These are phyloP conservation scores for Aurelia sp. DNA, from an alignment of 30 jellyfish, hydroid and myxozoan genomes.

Conservation along the genomic window DNA sequence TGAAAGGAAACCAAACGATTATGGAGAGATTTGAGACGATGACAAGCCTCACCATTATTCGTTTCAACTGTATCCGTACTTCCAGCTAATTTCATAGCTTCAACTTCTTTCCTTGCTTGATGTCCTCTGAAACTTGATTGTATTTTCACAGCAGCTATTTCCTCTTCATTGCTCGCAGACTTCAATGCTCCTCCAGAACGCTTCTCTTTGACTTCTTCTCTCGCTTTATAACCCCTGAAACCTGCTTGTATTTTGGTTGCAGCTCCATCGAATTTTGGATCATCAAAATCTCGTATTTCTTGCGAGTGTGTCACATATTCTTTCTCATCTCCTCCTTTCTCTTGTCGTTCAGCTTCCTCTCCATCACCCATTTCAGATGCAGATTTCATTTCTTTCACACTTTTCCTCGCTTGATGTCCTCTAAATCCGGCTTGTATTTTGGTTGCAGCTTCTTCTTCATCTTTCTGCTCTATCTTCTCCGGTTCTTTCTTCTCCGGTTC, in stretches of 20 bases:
- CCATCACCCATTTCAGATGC: neutral
- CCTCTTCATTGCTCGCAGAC: constrained; percentile 33
- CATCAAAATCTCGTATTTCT: constrained; percentile 29
- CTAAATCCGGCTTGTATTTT: constrained; percentile 74
- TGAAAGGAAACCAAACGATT: too few relatives aligned
- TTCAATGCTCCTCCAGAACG: too few relatives aligned
- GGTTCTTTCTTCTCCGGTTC: too few relatives aligned
- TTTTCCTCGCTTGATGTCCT: constrained; percentile 73
- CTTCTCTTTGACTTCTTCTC: constrained; percentile 10
- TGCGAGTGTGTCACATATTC: constrained; percentile 16
- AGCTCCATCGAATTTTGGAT: constrained; percentile 44
- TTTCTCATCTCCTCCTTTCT: constrained; percentile 10
- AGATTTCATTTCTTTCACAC: constrained; percentile 44
- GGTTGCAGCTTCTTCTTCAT: constrained; percentile 69
- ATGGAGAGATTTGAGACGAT: too few relatives aligned
- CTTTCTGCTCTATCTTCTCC: neutral
- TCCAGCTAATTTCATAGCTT: constrained; percentile 41
- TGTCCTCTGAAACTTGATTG: constrained; percentile 94
- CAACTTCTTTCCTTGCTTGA: constrained; percentile 79
- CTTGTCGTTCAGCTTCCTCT: constrained; percentile 1
- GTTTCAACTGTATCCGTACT: neutral
- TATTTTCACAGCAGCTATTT: constrained; percentile 81
- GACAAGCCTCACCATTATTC: neutral
- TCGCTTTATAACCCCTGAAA: constrained; percentile 35
- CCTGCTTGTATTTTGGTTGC: constrained; percentile 61